Conservation (phyloP, 2,797 vertebrate genomes). For the Bovichtus diacanthus region DNA sequence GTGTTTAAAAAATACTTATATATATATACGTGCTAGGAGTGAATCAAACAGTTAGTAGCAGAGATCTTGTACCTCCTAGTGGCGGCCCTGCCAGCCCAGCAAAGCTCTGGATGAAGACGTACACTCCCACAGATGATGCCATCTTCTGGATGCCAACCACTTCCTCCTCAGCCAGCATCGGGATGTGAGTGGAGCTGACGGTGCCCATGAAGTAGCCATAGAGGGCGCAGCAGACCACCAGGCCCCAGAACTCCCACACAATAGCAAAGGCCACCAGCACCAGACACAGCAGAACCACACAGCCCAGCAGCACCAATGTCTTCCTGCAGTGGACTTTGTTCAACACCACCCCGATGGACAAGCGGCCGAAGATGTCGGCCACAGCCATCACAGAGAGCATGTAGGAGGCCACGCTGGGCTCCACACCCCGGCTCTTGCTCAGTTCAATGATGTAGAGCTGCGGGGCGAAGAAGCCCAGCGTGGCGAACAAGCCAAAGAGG, state of each 20-base stretch:
- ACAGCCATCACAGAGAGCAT: slow-evolving; percentile 93
- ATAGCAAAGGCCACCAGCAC: slow-evolving; percentile 91
- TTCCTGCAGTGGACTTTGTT: slow-evolving; percentile 87
- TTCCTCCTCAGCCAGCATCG: slow-evolving; percentile 94
- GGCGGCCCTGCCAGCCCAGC: slow-evolving; percentile 94
- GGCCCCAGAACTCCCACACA: slow-evolving; percentile 90
- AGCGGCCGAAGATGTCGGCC: slow-evolving; percentile 90
- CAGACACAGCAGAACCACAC: slow-evolving; percentile 85
- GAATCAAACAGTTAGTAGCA: background rate
- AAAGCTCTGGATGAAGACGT: slow-evolving; percentile 94
- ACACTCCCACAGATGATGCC: slow-evolving; percentile 92
- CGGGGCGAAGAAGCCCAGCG: slow-evolving; percentile 95
- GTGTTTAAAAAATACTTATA: no score
- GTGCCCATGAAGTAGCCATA: slow-evolving; percentile 94
- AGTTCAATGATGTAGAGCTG: slow-evolving; percentile 94
- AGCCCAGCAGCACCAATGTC: slow-evolving; percentile 90
- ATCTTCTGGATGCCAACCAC: slow-evolving; percentile 93
- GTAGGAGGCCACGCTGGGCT: slow-evolving; percentile 86
- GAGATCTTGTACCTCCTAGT: slow-evolving; percentile 88
- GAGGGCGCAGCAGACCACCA: slow-evolving; percentile 89
- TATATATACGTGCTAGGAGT: background rate
- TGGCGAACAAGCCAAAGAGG: slow-evolving; percentile 95
- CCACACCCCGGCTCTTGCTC: slow-evolving; percentile 89
- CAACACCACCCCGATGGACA: slow-evolving; percentile 89
- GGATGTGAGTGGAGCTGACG: slow-evolving; percentile 92